A percentile compares a stretch with the other conserved stretches of the same genome.
Conservation (phyloP, 1,140 invertebrate genomes). For the Drosophila teissieri region DNA sequence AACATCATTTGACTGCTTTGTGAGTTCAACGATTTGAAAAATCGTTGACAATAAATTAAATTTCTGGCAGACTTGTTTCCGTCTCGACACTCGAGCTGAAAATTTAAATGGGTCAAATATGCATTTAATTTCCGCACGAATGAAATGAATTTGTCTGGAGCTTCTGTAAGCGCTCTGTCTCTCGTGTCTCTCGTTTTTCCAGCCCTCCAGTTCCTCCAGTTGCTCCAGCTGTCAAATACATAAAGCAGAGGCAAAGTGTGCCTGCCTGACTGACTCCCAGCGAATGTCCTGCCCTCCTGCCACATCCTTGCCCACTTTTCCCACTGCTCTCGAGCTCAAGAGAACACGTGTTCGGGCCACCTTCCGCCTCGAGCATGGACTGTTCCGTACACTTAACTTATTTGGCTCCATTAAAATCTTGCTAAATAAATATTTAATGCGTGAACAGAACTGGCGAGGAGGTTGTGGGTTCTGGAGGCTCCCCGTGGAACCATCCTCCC, state of each 20-base stretch:
- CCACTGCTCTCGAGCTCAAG: neutral
- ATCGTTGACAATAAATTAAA: conserved; percentile 72
- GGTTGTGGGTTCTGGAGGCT: neutral
- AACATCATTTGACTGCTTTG: conserved; percentile 32
- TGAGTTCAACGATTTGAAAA: conserved; percentile 54
- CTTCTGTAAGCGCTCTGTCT: neutral
- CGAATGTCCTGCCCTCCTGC: conserved; percentile 14
- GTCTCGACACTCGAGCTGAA: conserved; percentile 26
- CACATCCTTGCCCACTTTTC: conserved; percentile 2
- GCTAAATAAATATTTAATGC: conserved; percentile 81
- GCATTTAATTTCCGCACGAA: conserved; percentile 80
- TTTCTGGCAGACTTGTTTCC: conserved; percentile 54
- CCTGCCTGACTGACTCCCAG: conserved; percentile 28
- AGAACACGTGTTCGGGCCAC: conserved; percentile 59
- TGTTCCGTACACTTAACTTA: conserved; percentile 71
- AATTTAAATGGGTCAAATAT: conserved; percentile 79
- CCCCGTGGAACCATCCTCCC: neutral
- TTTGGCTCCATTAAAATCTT: conserved; percentile 79
- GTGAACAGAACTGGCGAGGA: conserved; percentile 60
- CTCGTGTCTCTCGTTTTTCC: neutral
- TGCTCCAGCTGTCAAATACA: conserved; percentile 71
- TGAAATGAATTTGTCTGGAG: conserved; percentile 75
- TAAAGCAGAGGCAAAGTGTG: conserved; percentile 29
- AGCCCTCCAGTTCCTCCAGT: neutral
- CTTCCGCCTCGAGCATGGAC: conserved; percentile 39